Conservation (phyloP, 2,888 invertebrate species). For the Cataglyphis cursor region DNA sequence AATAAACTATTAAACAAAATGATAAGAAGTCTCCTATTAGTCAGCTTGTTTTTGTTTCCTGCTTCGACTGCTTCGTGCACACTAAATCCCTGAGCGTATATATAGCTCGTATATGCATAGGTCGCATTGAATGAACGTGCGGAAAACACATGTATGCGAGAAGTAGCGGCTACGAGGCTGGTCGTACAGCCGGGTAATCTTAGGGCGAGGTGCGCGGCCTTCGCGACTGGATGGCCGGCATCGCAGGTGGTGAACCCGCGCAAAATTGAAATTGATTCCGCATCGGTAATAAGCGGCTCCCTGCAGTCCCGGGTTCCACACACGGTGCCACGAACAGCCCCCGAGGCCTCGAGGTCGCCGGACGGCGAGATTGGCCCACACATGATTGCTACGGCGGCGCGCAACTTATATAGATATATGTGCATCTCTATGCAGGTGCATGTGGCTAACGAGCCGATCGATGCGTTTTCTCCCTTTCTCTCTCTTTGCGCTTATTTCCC, state of each 20-base stretch:
- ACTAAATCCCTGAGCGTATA: conserved; percentile 36
- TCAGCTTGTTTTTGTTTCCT: conserved; percentile 6
- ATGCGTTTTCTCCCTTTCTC: conserved; percentile 44
- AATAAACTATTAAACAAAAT: background rate
- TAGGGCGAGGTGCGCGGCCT: conserved; percentile 59
- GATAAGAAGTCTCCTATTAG: background rate
- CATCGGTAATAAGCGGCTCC: conserved; percentile 78
- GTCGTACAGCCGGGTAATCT: conserved; percentile 62
- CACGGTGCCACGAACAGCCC: conserved; percentile 59
- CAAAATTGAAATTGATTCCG: conserved; percentile 82
- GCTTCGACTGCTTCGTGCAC: background rate
- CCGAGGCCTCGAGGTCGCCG: conserved; percentile 67
- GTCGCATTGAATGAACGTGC: conserved; percentile 33
- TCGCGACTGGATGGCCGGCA: conserved; percentile 58
- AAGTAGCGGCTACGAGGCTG: conserved; percentile 37
- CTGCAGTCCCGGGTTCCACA: conserved; percentile 59
- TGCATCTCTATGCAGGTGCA: conserved; percentile 44
- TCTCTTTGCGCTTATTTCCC: conserved; percentile 52
- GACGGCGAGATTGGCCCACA: conserved; percentile 48
- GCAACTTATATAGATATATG: conserved; percentile 26
- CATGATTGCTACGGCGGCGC: conserved; percentile 20
- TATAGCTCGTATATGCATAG: conserved; percentile 32
- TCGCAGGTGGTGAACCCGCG: conserved; percentile 75
- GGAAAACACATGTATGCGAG: conserved; percentile 33
- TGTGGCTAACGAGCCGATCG: conserved; percentile 66